phyloP scores from a whole-genome alignment of 2,113 vertebrate genomes.

The Tupaia chinensis region DNA sequence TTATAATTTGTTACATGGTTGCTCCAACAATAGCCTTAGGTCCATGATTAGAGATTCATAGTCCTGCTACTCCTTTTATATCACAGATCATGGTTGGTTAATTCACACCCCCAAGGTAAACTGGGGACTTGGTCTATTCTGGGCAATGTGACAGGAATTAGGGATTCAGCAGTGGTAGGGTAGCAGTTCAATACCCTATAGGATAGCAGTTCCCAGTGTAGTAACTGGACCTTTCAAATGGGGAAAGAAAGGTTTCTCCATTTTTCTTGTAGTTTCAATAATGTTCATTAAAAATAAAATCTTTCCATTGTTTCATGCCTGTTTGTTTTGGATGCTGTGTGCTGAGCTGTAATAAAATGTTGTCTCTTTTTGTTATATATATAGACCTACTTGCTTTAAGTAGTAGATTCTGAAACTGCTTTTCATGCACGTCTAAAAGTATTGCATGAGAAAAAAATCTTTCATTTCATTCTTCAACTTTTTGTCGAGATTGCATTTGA shows the following conservation, averaged over 20 bases:
- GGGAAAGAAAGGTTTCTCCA: background rate
- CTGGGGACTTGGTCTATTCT: background rate
- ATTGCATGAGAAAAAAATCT: background rate
- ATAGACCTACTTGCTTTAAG: too few species aligned
- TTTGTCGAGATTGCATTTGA: background rate
- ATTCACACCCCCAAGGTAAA: background rate
- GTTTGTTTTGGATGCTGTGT: too few species aligned
- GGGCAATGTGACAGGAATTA: background rate
- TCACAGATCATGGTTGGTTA: background rate
- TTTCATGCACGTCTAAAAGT: too few species aligned
- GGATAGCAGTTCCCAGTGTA: background rate
- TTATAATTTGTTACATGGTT: background rate
- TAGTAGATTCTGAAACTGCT: too few species aligned
- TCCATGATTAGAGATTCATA: background rate
- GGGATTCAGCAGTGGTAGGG: background rate
- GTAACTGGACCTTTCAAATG: background rate
- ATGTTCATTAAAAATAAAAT: background rate
- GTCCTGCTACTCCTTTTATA: background rate
- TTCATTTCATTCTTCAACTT: background rate
- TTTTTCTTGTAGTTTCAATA: conserved; percentile 32
- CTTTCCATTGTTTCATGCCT: too few species aligned
- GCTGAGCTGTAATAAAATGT: too few species aligned
- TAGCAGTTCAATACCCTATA: background rate
- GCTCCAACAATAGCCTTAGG: background rate
- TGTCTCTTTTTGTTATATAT: too few species aligned